These are phyloP conservation scores for Isichthys henryi DNA, from an alignment of 2,113 vertebrate genomes.

Conservation along the genomic window DNA sequence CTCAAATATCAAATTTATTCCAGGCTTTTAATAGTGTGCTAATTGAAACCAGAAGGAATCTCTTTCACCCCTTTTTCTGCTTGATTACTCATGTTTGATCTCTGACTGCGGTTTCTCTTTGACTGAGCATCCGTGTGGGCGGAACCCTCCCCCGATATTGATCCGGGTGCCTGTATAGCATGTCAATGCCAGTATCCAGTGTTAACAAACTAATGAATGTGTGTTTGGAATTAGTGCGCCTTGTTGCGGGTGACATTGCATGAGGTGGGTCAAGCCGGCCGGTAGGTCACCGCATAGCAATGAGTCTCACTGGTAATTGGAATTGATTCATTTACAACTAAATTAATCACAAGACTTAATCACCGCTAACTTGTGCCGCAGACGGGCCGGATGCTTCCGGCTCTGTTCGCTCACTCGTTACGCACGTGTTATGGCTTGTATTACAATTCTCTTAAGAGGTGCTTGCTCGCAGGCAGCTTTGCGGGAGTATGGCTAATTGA, in stretches of 20 bases:
- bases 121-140: not conserved
- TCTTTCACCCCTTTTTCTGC: not conserved
- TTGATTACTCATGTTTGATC: not conserved
- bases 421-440: not conserved
- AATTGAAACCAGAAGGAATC: not conserved
- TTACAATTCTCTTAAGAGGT: not conserved
- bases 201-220: slow-evolving; percentile 23
- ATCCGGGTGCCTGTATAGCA: slow-evolving; percentile 19
- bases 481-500: not conserved
- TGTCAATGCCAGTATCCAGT: not conserved
- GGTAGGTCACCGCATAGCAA: slow-evolving; percentile 52
- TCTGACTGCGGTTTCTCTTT: not conserved
- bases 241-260: slow-evolving; percentile 37
- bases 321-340: slow-evolving; percentile 83
- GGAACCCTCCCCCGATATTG: slow-evolving; percentile 26
- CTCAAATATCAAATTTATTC: not conserved
- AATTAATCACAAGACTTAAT: slow-evolving; percentile 86
- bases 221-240: slow-evolving; percentile 36
- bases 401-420: not conserved
- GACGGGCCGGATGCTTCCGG: slow-evolving; percentile 36
- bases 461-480: not conserved
- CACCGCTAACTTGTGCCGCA: slow-evolving; percentile 63
- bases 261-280: slow-evolving; percentile 32
- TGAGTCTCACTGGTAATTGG: slow-evolving; percentile 69
- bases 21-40: not conserved